Evolutionary conservation across 2,888 invertebrate genomes (phyloP).

Genomic region (Dicycla oo): DNA sequence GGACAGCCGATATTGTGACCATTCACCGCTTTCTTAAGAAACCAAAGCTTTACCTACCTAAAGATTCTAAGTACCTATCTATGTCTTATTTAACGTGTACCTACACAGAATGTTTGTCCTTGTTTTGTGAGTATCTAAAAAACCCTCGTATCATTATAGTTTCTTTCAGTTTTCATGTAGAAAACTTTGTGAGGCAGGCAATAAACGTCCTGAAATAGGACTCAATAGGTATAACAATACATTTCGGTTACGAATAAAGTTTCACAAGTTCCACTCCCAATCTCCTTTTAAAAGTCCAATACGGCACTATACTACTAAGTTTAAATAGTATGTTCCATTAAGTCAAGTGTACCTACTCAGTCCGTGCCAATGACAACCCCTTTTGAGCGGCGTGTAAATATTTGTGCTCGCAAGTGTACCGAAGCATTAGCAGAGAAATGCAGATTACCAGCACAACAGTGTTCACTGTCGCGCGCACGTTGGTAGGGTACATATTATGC

Average conservation of each 20-base stretch:
- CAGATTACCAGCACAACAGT: constrained; percentile 76
- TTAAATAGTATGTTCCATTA: constrained; percentile 80
- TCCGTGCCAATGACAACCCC: constrained; percentile 83
- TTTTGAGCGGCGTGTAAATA: constrained; percentile 85
- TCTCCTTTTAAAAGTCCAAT: constrained; percentile 24
- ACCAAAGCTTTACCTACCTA: background rate
- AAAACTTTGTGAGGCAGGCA: background rate
- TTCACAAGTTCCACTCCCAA: background rate
- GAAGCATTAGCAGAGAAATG: constrained; percentile 80
- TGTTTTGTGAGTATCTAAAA: background rate
- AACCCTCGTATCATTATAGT: background rate
- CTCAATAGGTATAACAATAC: background rate
- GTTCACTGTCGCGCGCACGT: constrained; percentile 67
- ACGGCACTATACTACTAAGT: constrained; percentile 37
- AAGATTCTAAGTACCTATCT: too few relatives aligned
- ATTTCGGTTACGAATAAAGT: background rate
- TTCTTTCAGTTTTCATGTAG: background rate
- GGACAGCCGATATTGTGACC: too few relatives aligned
- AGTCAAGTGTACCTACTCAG: constrained; percentile 78
- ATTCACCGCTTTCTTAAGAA: background rate
- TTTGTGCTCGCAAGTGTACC: constrained; percentile 83
- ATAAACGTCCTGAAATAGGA: background rate
- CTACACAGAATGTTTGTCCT: background rate
- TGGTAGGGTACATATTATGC: constrained; percentile 73
- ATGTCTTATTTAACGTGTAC: background rate